A percentile compares a stretch with the other conserved stretches of the same genome.
These are phyloP conservation scores for Orcinus orca DNA, from an alignment of 2,113 vertebrate species.

Conservation along the genomic window DNA sequence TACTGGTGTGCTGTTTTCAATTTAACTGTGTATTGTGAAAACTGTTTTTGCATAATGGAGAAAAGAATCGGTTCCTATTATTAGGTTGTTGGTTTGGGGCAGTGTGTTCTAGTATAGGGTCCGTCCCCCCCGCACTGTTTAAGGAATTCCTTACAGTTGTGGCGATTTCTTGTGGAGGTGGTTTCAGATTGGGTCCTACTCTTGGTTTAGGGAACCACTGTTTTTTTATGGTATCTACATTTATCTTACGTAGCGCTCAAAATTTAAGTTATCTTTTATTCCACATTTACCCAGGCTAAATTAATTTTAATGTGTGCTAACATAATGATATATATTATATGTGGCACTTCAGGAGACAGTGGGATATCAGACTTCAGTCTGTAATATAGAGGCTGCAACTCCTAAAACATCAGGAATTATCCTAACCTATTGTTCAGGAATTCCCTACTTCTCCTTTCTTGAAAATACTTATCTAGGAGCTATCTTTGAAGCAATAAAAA, in stretches of 20 bases:
- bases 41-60: neutral
- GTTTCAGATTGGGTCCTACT: neutral
- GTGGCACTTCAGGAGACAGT: neutral
- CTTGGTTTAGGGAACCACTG: neutral
- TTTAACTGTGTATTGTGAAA: conserved; percentile 40
- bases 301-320: neutral
- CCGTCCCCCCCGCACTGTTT: no score
- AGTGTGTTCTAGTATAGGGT: neutral
- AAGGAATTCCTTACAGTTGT: neutral
- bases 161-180: conserved; percentile 16
- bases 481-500: conserved; percentile 37
- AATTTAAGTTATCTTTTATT: neutral
- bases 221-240: neutral
- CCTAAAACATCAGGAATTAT: neutral
- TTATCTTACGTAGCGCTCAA: neutral
- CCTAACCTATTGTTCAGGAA: neutral
- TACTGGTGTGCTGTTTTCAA: neutral
- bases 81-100: neutral
- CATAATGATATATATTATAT: neutral
- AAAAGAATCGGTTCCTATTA: conserved; percentile 31
- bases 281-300: conserved; percentile 7
- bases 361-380: neutral
- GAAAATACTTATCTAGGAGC: neutral
- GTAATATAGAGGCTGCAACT: neutral
- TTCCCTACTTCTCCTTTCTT: neutral